A percentile compares a stretch with the other conserved stretches of the same genome.
Conservation (phyloP, 2,113 vertebrate genomes). For the Haemorhous mexicanus region DNA sequence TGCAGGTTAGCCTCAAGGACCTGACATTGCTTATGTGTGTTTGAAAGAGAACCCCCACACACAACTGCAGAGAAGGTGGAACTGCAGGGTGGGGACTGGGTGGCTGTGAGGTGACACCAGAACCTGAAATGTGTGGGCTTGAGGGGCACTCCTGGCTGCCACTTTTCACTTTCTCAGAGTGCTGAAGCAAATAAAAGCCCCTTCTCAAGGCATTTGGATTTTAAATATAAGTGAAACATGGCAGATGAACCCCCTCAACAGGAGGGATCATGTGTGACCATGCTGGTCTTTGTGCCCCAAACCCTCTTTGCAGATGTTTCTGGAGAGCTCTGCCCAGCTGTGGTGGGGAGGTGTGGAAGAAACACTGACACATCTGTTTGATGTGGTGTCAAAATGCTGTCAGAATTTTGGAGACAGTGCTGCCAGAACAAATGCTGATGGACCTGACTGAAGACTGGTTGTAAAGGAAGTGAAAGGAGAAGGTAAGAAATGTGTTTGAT, state of each 20-base stretch:
- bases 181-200: neutral
- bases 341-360: neutral
- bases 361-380: neutral
- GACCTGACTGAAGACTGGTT: neutral
- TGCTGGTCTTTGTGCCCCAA: neutral
- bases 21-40: fast-evolving
- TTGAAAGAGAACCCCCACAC: neutral
- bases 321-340: neutral
- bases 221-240: neutral
- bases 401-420: neutral
- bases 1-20: neutral
- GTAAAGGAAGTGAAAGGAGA: neutral
- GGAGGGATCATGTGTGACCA: neutral
- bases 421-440: neutral
- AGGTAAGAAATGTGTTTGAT: neutral
- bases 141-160: neutral
- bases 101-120: neutral
- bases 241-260: neutral
- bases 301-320: neutral
- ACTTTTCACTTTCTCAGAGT: neutral
- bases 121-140: neutral
- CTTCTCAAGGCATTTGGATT: neutral
- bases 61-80: neutral
- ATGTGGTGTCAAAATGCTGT: neutral
- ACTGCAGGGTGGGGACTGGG: neutral